Base-by-base conservation (phyloP, 2,888 invertebrate genomes). In the Lampropteryx suffumata region DNA sequence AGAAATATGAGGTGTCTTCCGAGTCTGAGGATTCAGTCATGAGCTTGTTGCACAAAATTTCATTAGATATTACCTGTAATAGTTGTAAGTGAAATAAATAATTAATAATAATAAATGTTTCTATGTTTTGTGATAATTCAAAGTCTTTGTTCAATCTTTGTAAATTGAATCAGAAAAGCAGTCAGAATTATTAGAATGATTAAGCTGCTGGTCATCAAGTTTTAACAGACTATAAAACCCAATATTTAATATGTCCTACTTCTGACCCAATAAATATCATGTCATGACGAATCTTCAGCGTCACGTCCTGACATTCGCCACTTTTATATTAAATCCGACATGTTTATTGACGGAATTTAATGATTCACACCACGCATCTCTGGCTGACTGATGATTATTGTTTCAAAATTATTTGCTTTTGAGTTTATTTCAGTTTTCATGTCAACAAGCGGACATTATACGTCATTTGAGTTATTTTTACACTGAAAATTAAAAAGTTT, bases 351-450 rank as follows among this genome's bases (percentile, higher is more conserved):
- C 58, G 52, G 47, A 57, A 59, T 59, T 51, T 55, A 55, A 57
- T 55, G 53, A 55, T 50, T 59, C 50, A 50, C 57, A 48, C 50
- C 35, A 44, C 47, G 37, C 39, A 33, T 50, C 30, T 37, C 17
- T 35, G 60, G 57, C 59, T 69, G 67, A 70, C 61, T 54, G 42
- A 59, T 59, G 50, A 56, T 64, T 61, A 59, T 65, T 67, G 62
- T 67, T 51, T 58, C 57, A 61, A 57, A 61, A 57, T 62, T 40
- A 28, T 52, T 46, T 42, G 29, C 11, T 34, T 37, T 35, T 13
- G 13, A 24, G 41, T 53, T 53, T 53, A 48, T 53, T 53, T 44
- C 32, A 30, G 52, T 53, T 43, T 47, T 47, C 34, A 39, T 48
- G 43, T 39, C 48, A 43, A 27, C 45, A 50, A 12, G 30, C 27